phyloP scores from a whole-genome alignment of 2,797 vertebrate genomes.

The Hypotaenidia philippensis region DNA sequence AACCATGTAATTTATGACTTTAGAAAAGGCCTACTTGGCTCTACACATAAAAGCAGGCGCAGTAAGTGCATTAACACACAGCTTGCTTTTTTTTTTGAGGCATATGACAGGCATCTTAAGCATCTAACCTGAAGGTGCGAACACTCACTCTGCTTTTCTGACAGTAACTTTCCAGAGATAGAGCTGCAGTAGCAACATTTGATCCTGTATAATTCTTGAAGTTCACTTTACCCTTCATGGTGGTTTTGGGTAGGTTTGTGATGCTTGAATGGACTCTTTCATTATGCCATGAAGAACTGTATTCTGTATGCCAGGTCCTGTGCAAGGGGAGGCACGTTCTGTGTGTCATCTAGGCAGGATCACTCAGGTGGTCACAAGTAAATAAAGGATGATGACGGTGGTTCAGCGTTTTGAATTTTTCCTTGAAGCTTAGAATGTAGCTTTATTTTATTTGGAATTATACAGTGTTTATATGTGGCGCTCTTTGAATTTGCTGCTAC shows the following conservation, averaged over 20 bases:
- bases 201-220: neutral
- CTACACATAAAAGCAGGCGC: neutral
- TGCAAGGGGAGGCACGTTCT: neutral
- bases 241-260: neutral
- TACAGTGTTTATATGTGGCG: slow-evolving; percentile 5
- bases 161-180: neutral
- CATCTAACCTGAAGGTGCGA: neutral
- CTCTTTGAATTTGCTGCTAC: slow-evolving; percentile 57
- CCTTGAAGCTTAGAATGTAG: slow-evolving; percentile 13
- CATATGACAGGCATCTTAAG: neutral
- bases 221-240: neutral
- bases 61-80: neutral
- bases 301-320: neutral
- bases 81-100: neutral
- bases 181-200: neutral
- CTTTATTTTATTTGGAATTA: slow-evolving; percentile 55
- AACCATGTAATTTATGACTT: slow-evolving; percentile 30
- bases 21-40: slow-evolving; percentile 9
- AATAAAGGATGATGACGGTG: slow-evolving; percentile 1
- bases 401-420: slow-evolving; percentile 53
- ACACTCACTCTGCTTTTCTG: neutral
- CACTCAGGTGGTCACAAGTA: neutral
- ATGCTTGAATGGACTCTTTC: neutral
- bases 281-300: neutral
- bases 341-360: slow-evolving; percentile 7